Evolutionary conservation across 2,797 vertebrate species (phyloP), one percentile per base, ranked within the genome.

Genomic region (Acridotheres tristis): DNA sequence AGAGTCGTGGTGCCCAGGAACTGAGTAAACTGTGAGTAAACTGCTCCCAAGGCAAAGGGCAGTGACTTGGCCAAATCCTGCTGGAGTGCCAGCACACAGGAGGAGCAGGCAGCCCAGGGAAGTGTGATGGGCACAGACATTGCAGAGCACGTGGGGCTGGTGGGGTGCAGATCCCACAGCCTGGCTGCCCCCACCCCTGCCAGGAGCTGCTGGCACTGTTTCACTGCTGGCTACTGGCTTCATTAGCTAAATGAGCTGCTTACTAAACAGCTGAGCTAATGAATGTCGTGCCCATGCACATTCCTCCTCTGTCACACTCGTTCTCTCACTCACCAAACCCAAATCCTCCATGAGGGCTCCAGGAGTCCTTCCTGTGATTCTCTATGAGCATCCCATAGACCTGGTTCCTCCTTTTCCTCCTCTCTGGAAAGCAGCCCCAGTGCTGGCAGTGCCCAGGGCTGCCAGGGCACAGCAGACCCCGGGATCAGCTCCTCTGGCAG

Each of bases 361-460:
- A 13, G 20, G 9, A 30, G 21, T 32, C 50, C 58, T 61, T 63
- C 36, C 67, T 71, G 10, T 32, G 48, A 51, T 48, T 63, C 58
- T 66, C 58, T 27, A 0, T 11, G 36, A 54, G 23, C 72, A 63
- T 6, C 59, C 16, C 47, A 1, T 6, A 29, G 36, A 15, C 9
- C 42, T 85, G 45, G 5, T 30, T 77, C 45, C 84, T 82, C 13
- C 50, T 45, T 75, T 27, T 42, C 23, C 77, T 82, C 13, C 25
- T 51, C 63, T 73, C 61, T 85, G 75, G 30, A 47, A 16, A 77
- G 63, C 29, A 75, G 25, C 16, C 4, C n/a, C 6, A 1, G 36
- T 47, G 45, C 42, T 4, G 7, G 62, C 3, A 3, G 25, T 32
- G 72, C 58, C 27, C 0, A 0, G 57, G 59, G 40, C 85, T 74